phyloP scores from a whole-genome alignment of 2,113 vertebrate species.

The Actenoides lindsayi region DNA sequence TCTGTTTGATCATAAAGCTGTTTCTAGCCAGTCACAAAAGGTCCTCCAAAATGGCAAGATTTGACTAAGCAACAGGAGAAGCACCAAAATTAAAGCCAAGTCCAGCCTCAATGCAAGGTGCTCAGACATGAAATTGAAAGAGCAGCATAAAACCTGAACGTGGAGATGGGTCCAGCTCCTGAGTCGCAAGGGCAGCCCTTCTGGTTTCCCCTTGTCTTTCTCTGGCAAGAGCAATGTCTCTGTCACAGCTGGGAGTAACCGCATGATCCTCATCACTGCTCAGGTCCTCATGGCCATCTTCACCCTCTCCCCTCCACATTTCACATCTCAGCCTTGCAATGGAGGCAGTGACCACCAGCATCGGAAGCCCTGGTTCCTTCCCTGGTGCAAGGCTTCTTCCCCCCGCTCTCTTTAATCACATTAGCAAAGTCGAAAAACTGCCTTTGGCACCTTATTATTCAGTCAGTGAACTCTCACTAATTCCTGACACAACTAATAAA shows the following conservation, averaged over 20 bases:
- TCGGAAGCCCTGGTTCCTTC: background rate
- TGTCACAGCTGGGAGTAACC: background rate
- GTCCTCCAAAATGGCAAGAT: background rate
- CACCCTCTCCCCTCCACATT: background rate
- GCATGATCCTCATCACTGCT: background rate
- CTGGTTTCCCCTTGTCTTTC: background rate
- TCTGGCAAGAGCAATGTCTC: background rate
- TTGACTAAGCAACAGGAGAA: background rate
- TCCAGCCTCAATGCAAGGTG: background rate
- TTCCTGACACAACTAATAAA: slow-evolving; percentile 61
- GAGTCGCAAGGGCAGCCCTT: background rate
- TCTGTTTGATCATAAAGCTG: background rate
- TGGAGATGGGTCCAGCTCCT: background rate
- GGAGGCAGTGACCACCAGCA: accelerated
- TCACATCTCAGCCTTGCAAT: background rate
- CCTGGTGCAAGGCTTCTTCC: background rate
- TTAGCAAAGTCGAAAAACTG: slow-evolving; percentile 25
- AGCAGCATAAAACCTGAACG: background rate
- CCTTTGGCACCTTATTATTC: slow-evolving; percentile 54
- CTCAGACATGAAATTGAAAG: background rate
- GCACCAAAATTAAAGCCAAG: background rate
- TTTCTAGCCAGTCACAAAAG: background rate
- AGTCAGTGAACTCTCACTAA: slow-evolving; percentile 65
- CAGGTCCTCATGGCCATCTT: background rate
- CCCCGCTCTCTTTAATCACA: slow-evolving; percentile 53